A percentile compares a stretch with the other conserved stretches of the same genome.
Conservation (phyloP, 2,113 vertebrate genomes). For the Copsychus sechellarum region DNA sequence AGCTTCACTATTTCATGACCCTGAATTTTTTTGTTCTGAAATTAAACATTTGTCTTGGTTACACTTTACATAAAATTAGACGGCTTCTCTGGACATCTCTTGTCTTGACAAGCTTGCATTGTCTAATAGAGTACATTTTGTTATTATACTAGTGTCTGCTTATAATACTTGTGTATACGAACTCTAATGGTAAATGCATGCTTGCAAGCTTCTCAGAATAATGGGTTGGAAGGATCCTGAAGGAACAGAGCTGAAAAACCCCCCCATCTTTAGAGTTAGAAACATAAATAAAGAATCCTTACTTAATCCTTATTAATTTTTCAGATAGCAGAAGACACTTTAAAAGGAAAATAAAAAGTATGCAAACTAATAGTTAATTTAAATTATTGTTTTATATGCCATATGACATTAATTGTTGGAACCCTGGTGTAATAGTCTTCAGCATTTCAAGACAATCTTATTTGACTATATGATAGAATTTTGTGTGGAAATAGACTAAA, state of each 20-base stretch:
- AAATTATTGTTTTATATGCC: background rate
- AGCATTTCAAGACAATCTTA: background rate
- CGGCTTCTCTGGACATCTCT: background rate
- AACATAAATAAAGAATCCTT: background rate
- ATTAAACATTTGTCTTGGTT: background rate
- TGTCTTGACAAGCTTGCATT: background rate
- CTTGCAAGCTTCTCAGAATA: background rate
- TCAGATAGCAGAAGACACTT: background rate
- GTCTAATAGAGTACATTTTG: background rate
- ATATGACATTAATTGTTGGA: background rate
- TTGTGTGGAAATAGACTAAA: background rate
- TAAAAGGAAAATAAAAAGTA: background rate
- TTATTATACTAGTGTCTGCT: background rate
- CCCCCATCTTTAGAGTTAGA: background rate
- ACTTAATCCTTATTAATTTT: background rate
- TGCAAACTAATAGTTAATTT: background rate
- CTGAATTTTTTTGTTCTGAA: background rate
- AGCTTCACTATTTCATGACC: background rate
- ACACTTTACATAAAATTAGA: background rate
- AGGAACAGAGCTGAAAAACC: background rate
- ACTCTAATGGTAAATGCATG: background rate
- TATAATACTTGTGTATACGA: background rate
- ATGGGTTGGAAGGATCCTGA: background rate
- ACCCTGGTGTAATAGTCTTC: background rate
- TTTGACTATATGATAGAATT: background rate